phyloP scores from a whole-genome alignment of 2,888 invertebrate species.

The Globia sparganii region DNA sequence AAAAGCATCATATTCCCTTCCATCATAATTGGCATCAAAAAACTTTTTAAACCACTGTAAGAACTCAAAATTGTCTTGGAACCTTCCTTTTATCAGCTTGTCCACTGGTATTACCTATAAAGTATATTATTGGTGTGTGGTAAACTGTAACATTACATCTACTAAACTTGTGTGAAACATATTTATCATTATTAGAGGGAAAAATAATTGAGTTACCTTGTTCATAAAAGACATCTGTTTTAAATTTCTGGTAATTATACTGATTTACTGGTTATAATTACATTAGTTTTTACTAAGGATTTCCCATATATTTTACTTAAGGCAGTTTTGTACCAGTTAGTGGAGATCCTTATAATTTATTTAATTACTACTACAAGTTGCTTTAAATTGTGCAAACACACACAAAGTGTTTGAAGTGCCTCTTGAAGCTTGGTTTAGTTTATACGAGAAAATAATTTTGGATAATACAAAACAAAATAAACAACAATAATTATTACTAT shows the following conservation, averaged over 20 bases:
- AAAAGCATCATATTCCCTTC: constrained; percentile 98
- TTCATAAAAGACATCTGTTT: background rate
- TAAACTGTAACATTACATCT: constrained; percentile 30
- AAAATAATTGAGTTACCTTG: background rate
- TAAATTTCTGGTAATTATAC: background rate
- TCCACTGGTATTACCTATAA: constrained; percentile 99
- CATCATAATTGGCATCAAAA: constrained; percentile 99
- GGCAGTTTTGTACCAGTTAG: background rate
- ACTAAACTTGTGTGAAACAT: background rate
- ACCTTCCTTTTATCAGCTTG: constrained; percentile 99
- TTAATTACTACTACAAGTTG: constrained; percentile 11
- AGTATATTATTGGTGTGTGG: constrained; percentile 55
- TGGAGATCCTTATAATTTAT: background rate
- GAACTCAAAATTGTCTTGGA: constrained; percentile 99
- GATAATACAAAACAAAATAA: constrained; percentile 34
- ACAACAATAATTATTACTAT: constrained; percentile 29
- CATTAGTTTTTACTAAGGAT: background rate
- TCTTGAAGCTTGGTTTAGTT: constrained; percentile 40
- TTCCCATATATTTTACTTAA: background rate
- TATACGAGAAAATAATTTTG: constrained; percentile 21
- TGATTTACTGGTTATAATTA: background rate
- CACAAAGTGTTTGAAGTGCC: constrained; percentile 39
- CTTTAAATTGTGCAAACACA: constrained; percentile 47
- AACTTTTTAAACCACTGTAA: constrained; percentile 99
- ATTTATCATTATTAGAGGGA: background rate